Conservation (phyloP, 2,888 invertebrate species). For the Tipula unca region DNA sequence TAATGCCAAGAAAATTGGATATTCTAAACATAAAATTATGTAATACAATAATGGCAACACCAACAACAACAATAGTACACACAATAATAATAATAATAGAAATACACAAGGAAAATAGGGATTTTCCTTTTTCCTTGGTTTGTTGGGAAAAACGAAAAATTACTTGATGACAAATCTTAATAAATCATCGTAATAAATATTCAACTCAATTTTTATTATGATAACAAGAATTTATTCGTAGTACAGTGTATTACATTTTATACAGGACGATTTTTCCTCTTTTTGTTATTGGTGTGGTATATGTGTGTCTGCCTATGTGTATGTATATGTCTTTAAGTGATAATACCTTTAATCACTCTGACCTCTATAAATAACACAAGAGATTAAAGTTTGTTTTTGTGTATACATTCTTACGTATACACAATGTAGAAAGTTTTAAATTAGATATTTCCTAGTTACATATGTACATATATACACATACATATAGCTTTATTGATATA, state of each 20-base stretch:
- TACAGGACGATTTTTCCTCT: background rate
- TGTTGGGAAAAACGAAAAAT: background rate
- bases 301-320: background rate
- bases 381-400: background rate
- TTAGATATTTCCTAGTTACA: background rate
- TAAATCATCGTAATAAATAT: background rate
- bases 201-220: background rate
- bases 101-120: background rate
- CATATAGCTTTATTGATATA: background rate
- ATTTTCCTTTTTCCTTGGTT: background rate
- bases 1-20: background rate
- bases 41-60: background rate
- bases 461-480: background rate
- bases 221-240: slow-evolving; percentile 2
- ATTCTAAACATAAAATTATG: background rate
- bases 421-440: background rate
- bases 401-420: background rate
- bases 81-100: background rate
- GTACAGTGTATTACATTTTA: background rate
- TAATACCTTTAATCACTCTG: background rate
- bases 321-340: background rate
- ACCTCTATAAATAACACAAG: background rate
- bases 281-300: background rate
- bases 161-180: background rate
- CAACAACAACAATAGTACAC: too few relatives aligned